Percentiles rank a stretch among this genome's conserved stretches.
phyloP scores from a whole-genome alignment of 2,113 vertebrate species.

The Petrocephalus microphthalmus region DNA sequence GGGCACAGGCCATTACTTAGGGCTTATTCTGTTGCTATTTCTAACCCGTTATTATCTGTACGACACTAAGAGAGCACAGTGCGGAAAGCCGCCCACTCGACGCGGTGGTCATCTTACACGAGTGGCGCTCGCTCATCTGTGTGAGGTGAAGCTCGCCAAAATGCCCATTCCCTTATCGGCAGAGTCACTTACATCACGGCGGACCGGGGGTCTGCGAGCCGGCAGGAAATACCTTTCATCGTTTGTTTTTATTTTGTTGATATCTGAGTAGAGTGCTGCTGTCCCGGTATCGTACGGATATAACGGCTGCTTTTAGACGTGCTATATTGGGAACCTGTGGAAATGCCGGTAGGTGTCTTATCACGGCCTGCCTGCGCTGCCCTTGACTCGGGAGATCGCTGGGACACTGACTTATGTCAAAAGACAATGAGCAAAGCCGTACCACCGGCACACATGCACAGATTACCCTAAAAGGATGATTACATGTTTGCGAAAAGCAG shows the following conservation, averaged over 20 bases:
- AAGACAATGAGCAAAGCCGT: not conserved
- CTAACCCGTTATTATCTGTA: not conserved
- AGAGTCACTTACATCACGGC: not conserved
- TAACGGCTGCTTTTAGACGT: not conserved
- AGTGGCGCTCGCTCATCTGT: not conserved
- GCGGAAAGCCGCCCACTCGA: not conserved
- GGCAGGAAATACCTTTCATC: not conserved
- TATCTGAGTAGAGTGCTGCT: not conserved
- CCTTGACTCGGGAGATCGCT: not conserved
- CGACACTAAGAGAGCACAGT: not conserved
- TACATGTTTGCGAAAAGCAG: constrained; percentile 38
- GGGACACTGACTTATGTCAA: not conserved
- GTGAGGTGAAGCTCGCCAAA: not conserved
- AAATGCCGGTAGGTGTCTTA: not conserved
- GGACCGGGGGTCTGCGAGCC: not conserved
- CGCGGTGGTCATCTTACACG: not conserved
- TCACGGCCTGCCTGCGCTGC: not conserved
- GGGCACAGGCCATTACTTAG: not conserved
- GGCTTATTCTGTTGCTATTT: not conserved
- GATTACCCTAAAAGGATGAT: not conserved
- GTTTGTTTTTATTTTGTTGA: not conserved
- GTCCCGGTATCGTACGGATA: not conserved
- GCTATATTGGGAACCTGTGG: not conserved
- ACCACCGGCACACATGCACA: not conserved
- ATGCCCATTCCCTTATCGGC: not conserved